Base-by-base conservation (phyloP, 1,140 invertebrate genomes). In the Calycopis cecrops region DNA sequence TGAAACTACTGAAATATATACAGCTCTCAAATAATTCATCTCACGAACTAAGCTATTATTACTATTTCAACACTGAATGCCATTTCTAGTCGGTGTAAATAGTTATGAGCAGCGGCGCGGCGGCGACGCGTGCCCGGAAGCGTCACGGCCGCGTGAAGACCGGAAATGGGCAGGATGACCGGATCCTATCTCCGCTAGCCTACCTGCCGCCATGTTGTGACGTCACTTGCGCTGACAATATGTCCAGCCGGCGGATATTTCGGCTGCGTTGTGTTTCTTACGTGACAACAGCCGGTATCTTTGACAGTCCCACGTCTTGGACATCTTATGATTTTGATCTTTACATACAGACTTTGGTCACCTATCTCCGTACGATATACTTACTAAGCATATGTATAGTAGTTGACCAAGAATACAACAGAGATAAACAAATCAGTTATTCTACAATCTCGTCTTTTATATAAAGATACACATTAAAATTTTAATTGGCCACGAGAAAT, bases 91-190 rank as follows among this genome's bases (percentile, higher is more conserved):
- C 48, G n/a, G 35, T 51, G 47, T 65, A 67, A 52, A 57, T 70
- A 71, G 34, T 44, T 48, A 71, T 55, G 47, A 63, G 65, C 73
- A 68, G 64, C 80, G 73, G 67, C 76, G 64, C 80, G 73, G 67
- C 76, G 73, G 74, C 79, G 84, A 85, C 79, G 79, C 76, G 74
- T 76, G 81, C 60, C 81, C 84, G 84, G 84, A 87, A 84, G 81
- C 81, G 84, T 85, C 84, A 87, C 79, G 80, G 80, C 80, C 81
- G 84, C 81, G 79, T 87, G 84, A 87, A 87, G 84, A 87, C 84
- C 81, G 84, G 84, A 85, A 87, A 87, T 87, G 84, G 84, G 67
- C 81, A 87, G 81, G 80, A 85, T 87, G 84, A 87, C 84, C 84
- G 84, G 81, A 87, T 85, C 81, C 84, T 87, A 87, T 87, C 84